Conservation (phyloP, 1,140 invertebrate species). For the Drosophila setifemur region DNA sequence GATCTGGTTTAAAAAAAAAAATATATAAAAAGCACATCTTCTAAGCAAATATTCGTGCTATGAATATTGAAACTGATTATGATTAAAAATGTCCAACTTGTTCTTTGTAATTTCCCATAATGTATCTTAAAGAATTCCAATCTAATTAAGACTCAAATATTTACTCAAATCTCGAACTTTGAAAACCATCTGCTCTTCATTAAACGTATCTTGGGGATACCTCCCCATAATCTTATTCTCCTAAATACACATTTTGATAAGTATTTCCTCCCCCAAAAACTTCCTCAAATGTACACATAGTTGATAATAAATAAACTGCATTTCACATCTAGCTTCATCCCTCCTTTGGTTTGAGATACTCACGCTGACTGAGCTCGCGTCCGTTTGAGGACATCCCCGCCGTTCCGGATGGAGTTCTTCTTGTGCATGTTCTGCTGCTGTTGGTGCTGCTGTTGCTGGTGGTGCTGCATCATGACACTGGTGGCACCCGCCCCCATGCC, state of each 20-base stretch:
- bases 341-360: constrained; percentile 69
- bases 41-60: too few species aligned
- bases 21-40: too few species aligned
- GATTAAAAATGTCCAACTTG: too few species aligned
- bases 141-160: too few species aligned
- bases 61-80: too few species aligned
- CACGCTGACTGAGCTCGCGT: constrained; percentile 87
- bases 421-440: constrained; percentile 85
- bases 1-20: too few species aligned
- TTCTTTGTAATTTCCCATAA: too few species aligned
- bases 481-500: constrained; percentile 79
- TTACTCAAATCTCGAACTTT: too few species aligned
- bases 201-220: neutral
- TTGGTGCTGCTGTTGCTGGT: constrained; percentile 70
- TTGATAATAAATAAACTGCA: neutral
- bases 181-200: constrained; percentile 10
- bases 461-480: constrained; percentile 83
- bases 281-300: neutral
- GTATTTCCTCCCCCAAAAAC: neutral
- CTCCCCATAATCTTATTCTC: neutral
- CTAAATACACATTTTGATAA: neutral
- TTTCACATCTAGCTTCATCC: neutral
- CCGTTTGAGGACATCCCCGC: constrained; percentile 87
- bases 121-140: too few species aligned
- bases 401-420: constrained; percentile 86